Conservation (phyloP, 2,113 vertebrate genomes). For the Crotalus viridis region DNA sequence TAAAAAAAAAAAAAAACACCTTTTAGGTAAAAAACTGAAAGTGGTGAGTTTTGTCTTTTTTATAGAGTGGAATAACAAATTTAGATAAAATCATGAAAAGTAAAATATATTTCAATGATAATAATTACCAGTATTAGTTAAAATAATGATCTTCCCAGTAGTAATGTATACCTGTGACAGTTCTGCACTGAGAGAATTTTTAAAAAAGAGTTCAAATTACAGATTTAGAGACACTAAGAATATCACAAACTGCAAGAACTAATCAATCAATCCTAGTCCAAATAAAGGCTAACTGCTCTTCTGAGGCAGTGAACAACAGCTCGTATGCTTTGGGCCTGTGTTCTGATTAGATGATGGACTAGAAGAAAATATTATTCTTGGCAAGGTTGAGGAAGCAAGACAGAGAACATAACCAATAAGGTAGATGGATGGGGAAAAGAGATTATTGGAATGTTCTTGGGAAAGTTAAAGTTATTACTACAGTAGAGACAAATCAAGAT, state of each 20-base stretch:
- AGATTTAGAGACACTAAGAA: not conserved
- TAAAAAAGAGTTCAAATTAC: not conserved
- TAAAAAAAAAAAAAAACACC: not conserved
- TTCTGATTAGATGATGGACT: not conserved
- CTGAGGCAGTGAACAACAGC: not conserved
- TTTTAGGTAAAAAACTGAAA: not conserved
- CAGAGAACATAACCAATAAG: not conserved
- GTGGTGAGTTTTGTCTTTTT: not conserved
- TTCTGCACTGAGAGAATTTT: not conserved
- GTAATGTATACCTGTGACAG: not conserved
- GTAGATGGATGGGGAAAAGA: not conserved
- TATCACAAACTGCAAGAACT: not conserved
- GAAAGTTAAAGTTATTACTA: not conserved
- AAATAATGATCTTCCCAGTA: not conserved
- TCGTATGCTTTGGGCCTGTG: not conserved
- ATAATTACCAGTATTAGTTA: not conserved
- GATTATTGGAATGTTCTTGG: not conserved
- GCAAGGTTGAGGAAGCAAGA: not conserved
- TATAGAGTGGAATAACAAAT: not conserved
- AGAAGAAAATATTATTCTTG: not conserved
- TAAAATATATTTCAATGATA: not conserved
- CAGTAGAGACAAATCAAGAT: not conserved
- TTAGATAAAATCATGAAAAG: not conserved
- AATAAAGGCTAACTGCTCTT: not conserved
- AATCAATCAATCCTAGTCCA: not conserved